phyloP scores from a whole-genome alignment of 2,797 vertebrate species.

The Periophthalmus magnuspinnatus region DNA sequence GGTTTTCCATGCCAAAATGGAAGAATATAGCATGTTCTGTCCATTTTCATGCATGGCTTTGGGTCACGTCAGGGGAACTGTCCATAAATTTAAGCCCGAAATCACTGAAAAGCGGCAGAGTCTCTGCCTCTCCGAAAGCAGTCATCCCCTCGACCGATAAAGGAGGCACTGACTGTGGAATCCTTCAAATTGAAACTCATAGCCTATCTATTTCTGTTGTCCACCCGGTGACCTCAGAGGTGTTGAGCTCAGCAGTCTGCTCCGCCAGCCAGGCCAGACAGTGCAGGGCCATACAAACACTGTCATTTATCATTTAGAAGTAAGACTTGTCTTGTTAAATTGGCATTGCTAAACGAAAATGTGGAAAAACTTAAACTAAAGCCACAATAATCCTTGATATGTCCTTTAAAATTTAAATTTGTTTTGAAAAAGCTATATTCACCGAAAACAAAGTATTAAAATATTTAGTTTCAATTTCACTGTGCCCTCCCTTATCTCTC shows the following conservation, averaged over 20 bases:
- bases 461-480: too few relatives aligned
- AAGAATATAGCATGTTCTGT: conserved; percentile 20
- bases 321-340: not conserved
- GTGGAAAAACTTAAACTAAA: too few relatives aligned
- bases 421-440: too few relatives aligned
- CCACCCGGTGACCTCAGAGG: conserved; percentile 35
- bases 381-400: too few relatives aligned
- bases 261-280: conserved; percentile 5
- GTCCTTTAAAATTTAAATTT: too few relatives aligned
- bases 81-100: conserved; percentile 30
- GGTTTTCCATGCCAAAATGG: conserved; percentile 6
- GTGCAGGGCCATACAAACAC: conserved; percentile 23
- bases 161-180: conserved; percentile 53
- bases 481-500: too few relatives aligned
- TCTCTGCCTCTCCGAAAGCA: conserved; percentile 28
- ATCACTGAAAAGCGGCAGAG: conserved; percentile 25
- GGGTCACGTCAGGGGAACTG: conserved; percentile 24
- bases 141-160: conserved; percentile 25
- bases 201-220: conserved; percentile 47
- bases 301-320: conserved; percentile 11
- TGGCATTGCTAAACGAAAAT: too few relatives aligned
- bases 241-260: conserved; percentile 21
- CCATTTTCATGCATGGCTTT: conserved; percentile 38
- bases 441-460: too few relatives aligned
- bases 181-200: conserved; percentile 55